Evolutionary conservation across 2,113 vertebrate genomes (phyloP).

Genomic region (Myotis yumanensis): DNA sequence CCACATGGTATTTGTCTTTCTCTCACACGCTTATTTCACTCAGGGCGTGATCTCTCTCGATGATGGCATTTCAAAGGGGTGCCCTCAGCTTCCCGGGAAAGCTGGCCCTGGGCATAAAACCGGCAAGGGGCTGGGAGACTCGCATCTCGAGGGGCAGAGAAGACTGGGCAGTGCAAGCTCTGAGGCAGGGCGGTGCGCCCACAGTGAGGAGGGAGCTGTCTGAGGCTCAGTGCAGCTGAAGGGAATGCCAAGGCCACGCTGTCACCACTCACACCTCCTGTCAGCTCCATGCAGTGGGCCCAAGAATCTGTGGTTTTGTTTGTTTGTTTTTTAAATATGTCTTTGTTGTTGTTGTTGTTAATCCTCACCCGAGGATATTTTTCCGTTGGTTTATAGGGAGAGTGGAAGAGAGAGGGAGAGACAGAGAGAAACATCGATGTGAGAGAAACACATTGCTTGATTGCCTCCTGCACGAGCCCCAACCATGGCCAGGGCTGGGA

Average conservation of each 20-base stretch:
- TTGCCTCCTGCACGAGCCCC: too few relatives aligned
- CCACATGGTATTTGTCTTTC: too few relatives aligned
- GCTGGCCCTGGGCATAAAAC: too few relatives aligned
- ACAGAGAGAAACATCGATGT: too few relatives aligned
- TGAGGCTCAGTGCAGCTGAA: not conserved
- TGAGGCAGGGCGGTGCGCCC: not conserved
- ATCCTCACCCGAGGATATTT: too few relatives aligned
- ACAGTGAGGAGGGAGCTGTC: not conserved
- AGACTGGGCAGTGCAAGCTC: not conserved
- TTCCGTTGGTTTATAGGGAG: too few relatives aligned
- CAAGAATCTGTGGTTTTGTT: not conserved
- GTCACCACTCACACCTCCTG: not conserved
- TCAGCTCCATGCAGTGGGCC: not conserved
- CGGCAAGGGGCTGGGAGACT: not conserved
- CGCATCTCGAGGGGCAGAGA: not conserved
- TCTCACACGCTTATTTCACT: too few relatives aligned
- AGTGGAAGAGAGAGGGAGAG: too few relatives aligned
- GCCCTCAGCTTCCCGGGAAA: not conserved
- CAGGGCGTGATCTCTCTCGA: not conserved
- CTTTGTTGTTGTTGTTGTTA: too few relatives aligned
- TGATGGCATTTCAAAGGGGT: not conserved
- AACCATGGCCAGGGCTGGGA: too few relatives aligned
- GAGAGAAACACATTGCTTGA: too few relatives aligned
- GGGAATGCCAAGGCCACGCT: not conserved
- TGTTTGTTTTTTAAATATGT: too few relatives aligned